Evolutionary conservation across 2,888 invertebrate species (phyloP).

Genomic region (Clitarchus hookeri): DNA sequence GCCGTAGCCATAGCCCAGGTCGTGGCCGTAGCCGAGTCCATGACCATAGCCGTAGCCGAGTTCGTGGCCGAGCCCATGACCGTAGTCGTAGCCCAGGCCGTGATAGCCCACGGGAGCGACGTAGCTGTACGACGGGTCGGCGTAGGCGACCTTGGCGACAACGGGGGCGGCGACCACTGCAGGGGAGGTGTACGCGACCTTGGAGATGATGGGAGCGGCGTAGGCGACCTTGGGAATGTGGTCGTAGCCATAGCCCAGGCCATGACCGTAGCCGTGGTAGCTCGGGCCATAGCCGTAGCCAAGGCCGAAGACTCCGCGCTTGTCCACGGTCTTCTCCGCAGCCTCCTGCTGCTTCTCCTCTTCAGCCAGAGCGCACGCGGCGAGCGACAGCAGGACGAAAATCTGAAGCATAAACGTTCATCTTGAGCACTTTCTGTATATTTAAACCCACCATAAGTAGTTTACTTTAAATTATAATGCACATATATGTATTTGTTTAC

Average conservation of each 20-base stretch:
- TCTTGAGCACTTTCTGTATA: too few relatives aligned
- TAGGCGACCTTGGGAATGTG: constrained; percentile 25
- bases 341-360: constrained; percentile 23
- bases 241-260: constrained; percentile 19
- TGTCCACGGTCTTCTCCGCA: constrained; percentile 33
- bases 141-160: constrained; percentile 21
- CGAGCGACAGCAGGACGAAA: neutral
- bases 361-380: constrained; percentile 10
- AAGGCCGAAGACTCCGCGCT: constrained; percentile 32
- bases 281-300: constrained; percentile 29
- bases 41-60: constrained; percentile 41
- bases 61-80: constrained; percentile 43
- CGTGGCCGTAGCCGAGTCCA: constrained; percentile 42
- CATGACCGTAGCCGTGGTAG: constrained; percentile 21
- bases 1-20: constrained; percentile 42
- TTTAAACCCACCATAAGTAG: too few relatives aligned
- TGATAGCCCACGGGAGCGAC: constrained; percentile 39
- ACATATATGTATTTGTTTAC: too few relatives aligned
- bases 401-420: neutral
- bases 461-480: too few relatives aligned
- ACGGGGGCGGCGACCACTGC: neutral
- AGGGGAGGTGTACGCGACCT: neutral
- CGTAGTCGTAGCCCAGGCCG: constrained; percentile 42
- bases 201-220: neutral
- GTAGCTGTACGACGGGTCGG: neutral